Conservation (phyloP, 2,888 invertebrate genomes). For the Lottia scabra region DNA sequence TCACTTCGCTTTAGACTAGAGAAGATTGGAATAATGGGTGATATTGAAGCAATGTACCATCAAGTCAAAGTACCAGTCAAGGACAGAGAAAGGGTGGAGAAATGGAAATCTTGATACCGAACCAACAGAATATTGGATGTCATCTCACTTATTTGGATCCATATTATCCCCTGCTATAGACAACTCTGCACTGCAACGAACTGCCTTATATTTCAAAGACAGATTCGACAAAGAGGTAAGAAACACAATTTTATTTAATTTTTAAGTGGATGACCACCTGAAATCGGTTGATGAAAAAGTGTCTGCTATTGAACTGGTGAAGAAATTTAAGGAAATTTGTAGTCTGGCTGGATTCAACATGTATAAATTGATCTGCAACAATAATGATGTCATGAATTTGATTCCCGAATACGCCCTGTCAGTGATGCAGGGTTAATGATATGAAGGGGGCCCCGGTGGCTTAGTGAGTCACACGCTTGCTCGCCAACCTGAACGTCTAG, state of each 20-base stretch:
- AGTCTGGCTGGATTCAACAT: no score
- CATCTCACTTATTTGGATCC: conserved; percentile 18
- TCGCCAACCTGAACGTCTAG: no score
- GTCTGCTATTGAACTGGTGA: no score
- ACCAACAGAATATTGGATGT: conserved; percentile 17
- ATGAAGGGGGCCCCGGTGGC: no score
- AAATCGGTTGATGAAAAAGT: no score
- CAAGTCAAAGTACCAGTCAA: conserved; percentile 10
- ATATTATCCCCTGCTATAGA: conserved; percentile 13
- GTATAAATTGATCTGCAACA: no score
- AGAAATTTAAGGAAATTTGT: no score
- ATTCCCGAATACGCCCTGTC: not conserved
- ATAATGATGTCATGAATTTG: no score
- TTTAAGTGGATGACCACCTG: no score
- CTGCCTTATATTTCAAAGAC: not conserved
- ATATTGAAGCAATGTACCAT: conserved; percentile 25
- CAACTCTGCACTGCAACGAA: not conserved
- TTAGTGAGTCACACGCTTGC: no score
- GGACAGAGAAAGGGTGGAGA: conserved; percentile 23
- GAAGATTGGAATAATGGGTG: conserved; percentile 17
- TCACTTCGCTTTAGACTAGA: conserved; percentile 9
- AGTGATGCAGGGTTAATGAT: no score
- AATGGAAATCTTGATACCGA: not conserved
- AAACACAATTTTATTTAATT: conserved; percentile 21
- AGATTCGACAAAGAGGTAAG: not conserved